Percentiles rank a stretch among this genome's conserved stretches.
These are phyloP conservation scores for Salvelinus alpinus DNA, from an alignment of 2,113 vertebrate genomes.

Conservation along the genomic window DNA sequence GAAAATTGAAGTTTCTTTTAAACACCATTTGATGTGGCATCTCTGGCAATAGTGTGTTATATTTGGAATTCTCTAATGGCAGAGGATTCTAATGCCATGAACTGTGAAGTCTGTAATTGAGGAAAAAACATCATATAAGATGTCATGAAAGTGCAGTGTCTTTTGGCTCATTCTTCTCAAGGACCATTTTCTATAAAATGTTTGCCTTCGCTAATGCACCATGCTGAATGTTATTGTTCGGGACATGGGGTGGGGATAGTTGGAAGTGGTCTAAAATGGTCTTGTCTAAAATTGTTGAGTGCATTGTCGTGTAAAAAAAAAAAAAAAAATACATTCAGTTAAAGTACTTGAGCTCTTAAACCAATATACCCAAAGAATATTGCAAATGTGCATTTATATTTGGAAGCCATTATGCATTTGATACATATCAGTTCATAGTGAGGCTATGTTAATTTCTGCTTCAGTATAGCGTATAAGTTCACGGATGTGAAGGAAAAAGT, in stretches of 20 bases:
- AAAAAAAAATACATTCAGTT: constrained; percentile 25
- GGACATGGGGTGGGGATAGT: constrained; percentile 14
- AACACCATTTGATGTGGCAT: constrained; percentile 23
- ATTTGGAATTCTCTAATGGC: constrained; percentile 3
- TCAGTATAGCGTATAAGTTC: constrained; percentile 32
- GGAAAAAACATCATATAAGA: constrained; percentile 1
- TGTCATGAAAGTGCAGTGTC: constrained; percentile 12
- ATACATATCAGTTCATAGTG: constrained; percentile 57
- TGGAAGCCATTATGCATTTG: constrained; percentile 48
- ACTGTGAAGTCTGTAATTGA: constrained; percentile 9
- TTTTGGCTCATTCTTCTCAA: constrained; percentile 17
- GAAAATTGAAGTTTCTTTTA: neutral
- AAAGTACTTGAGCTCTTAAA: constrained; percentile 41
- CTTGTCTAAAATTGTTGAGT: constrained; percentile 37
- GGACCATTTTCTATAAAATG: constrained; percentile 30
- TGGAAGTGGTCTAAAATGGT: constrained; percentile 21
- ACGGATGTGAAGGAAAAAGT: constrained; percentile 10
- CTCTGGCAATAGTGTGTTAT: constrained; percentile 11
- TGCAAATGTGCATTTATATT: constrained; percentile 49
- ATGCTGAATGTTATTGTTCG: constrained; percentile 48
- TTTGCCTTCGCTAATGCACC: constrained; percentile 41
- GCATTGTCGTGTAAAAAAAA: constrained; percentile 27
- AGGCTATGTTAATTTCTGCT: constrained; percentile 25
- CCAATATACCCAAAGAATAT: constrained; percentile 75
- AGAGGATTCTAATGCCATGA: constrained; percentile 11